Evolutionary conservation across 2,797 vertebrate species (phyloP).

Genomic region (Todus mexicanus): DNA sequence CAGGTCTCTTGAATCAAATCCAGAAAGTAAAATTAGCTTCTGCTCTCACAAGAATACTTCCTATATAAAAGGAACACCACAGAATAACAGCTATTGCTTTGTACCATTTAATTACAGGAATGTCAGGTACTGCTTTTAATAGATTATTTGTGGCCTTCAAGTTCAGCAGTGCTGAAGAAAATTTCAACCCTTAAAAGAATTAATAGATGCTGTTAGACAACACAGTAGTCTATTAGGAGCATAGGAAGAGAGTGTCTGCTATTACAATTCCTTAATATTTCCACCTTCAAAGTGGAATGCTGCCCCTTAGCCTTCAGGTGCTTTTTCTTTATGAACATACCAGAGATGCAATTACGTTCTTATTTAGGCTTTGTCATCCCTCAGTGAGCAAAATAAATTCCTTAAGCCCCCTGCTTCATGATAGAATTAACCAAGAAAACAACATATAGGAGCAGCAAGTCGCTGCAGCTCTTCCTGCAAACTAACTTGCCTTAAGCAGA

Average conservation of each 20-base stretch:
- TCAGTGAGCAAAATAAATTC: background rate
- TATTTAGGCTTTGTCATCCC: background rate
- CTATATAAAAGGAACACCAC: background rate
- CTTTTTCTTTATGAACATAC: background rate
- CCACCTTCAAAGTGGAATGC: background rate
- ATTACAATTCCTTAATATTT: background rate
- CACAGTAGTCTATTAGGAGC: background rate
- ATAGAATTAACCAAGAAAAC: background rate
- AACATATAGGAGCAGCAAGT: background rate
- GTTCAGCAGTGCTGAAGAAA: background rate
- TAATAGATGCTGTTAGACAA: background rate
- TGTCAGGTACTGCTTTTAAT: background rate
- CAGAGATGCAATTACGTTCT: background rate
- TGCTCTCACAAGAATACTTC: background rate
- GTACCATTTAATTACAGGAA: background rate
- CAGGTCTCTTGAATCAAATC: background rate
- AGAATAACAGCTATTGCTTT: background rate
- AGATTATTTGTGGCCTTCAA: background rate
- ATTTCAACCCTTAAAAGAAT: background rate
- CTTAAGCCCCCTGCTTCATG: background rate
- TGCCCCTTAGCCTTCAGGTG: background rate
- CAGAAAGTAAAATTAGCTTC: background rate
- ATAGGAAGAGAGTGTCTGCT: background rate
- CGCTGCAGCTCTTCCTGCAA: background rate
- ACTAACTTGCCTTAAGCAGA: background rate